A percentile compares a stretch with the other conserved stretches of the same genome.
These are phyloP conservation scores for Parapsyche elsis DNA, from an alignment of 1,140 invertebrate species.

Conservation along the genomic window DNA sequence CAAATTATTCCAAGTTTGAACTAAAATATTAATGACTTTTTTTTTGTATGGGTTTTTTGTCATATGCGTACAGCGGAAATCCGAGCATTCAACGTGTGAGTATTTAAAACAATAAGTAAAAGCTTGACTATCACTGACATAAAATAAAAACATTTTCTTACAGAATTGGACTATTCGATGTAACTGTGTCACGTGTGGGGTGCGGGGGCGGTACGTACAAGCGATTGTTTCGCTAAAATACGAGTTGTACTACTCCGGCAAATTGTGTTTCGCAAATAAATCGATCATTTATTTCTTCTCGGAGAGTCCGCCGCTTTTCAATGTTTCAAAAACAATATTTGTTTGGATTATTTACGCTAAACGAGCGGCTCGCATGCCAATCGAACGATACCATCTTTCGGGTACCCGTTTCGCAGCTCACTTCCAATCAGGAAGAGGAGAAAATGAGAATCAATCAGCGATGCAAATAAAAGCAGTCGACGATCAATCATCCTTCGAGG, in stretches of 20 bases:
- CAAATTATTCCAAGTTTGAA: background rate
- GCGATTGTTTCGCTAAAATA: background rate
- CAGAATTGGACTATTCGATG: background rate
- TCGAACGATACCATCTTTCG: background rate
- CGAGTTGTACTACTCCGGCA: background rate
- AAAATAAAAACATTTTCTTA: no score
- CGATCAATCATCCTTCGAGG: background rate
- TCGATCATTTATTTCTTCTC: background rate
- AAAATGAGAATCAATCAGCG: slow-evolving; percentile 24
- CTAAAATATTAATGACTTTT: no score
- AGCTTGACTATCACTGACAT: no score
- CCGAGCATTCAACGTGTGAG: no score
- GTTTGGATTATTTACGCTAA: background rate
- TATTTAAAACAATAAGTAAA: no score
- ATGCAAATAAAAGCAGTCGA: slow-evolving; percentile 10
- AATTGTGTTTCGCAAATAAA: slow-evolving; percentile 3
- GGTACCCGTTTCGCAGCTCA: background rate
- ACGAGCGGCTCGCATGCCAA: slow-evolving; percentile 8
- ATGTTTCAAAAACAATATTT: no score
- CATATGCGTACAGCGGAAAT: no score
- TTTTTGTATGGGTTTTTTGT: no score
- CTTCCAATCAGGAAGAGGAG: slow-evolving; percentile 4
- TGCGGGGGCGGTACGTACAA: background rate
- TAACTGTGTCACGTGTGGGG: slow-evolving; percentile 30
- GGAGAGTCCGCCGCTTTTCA: no score